Evolutionary conservation across 2,113 vertebrate genomes (phyloP), one percentile per base, ranked within the genome.

Genomic region (Caloenas nicobarica): DNA sequence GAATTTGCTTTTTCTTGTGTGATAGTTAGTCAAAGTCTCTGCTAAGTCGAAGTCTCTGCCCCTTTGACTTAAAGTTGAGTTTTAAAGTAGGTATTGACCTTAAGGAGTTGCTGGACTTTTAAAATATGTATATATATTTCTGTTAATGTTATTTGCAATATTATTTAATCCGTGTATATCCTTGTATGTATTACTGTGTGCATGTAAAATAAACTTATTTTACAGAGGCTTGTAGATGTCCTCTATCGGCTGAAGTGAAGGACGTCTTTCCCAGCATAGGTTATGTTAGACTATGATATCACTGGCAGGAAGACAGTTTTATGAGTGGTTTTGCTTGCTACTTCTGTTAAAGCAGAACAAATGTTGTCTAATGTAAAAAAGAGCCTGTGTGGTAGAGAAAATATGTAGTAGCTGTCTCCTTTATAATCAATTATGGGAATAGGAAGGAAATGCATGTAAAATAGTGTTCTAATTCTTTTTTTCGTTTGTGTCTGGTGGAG

Each of bases 321-420:
- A 88, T 97, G 85, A 90, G 97, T 97, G 98, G 96, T 97, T 97
- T 98, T 71, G 53, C 61, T 92, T 95, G 61, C 87, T 95, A 25
- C 62, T 86, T 96, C 81, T 95, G 26, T 76, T 97, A 91, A 88
- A 93, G 80, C 77, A 95, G 80, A 93, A 81, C 73, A 91, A 92
- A 87, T 94, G 62, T 16, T 96, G 79, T 95, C 79, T 95, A 88
- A 92, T 96, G 91, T 71, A 46, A 93, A 80, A 84, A 86, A 60
- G 33, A 91, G 81, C 38, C 25, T 91, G 5, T 96, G 96, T 95
- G 95, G 88, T 89, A 56, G 70, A 90, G 50, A 87, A 91, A 94
- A 93, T 69, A 40, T 46, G 68, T 81, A 62, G 62, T 73, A 84
- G 72, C 60, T 78, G 42, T 91, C 79, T 86, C 14, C 29, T 86